These are phyloP conservation scores for Cheilosia impressa DNA, from an alignment of 2,888 invertebrate genomes.

Conservation along the genomic window DNA sequence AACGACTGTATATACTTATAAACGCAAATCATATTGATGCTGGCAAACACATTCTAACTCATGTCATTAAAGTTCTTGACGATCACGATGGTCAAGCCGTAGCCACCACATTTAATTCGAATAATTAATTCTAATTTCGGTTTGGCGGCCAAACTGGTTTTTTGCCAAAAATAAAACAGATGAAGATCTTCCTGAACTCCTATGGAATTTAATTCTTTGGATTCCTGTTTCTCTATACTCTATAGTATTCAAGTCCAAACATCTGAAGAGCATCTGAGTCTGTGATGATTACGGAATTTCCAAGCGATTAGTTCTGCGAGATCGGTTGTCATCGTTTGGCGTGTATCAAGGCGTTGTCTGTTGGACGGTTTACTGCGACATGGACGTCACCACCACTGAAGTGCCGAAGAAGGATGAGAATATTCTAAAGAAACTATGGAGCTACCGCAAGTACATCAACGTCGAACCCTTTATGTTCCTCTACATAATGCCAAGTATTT, in stretches of 20 bases:
- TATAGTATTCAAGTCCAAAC: constrained; percentile 28
- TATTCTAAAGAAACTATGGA: constrained; percentile 81
- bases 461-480: constrained; percentile 83
- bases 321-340: constrained; percentile 58
- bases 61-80: constrained; percentile 35
- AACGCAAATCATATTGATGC: not conserved
- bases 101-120: constrained; percentile 9
- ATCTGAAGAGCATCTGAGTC: constrained; percentile 19
- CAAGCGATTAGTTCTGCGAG: constrained; percentile 60
- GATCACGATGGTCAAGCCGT: not conserved
- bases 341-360: constrained; percentile 8
- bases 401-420: constrained; percentile 76
- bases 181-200: constrained; percentile 32
- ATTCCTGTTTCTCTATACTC: constrained; percentile 69
- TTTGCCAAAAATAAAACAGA: constrained; percentile 64
- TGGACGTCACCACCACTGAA: constrained; percentile 36
- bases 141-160: constrained; percentile 64
- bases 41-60: constrained; percentile 3
- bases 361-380: not conserved
- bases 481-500: constrained; percentile 81
- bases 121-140: constrained; percentile 65
- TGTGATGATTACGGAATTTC: constrained; percentile 32
- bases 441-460: constrained; percentile 80
- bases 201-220: constrained; percentile 58
- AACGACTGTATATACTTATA: not conserved